Base-by-base conservation (phyloP, 2,797 vertebrate genomes). In the Pseudocheirus occidentalis region DNA sequence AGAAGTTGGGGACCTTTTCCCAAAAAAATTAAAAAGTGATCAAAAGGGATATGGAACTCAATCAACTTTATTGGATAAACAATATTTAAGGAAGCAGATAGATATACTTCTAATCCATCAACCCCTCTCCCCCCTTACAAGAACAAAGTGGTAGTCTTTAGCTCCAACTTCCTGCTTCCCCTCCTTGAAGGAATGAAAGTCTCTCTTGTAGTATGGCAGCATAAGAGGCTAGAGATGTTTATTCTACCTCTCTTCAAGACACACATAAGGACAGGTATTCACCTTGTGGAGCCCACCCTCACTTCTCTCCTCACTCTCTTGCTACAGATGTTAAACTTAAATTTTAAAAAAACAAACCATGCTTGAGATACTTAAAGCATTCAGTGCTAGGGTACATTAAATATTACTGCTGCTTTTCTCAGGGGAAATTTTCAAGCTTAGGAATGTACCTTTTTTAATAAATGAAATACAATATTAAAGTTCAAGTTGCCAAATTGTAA, bases 381-480 rank as follows among this genome's bases (percentile, higher is more conserved):
- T 81, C 34, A 21, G 21, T 46, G 7, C 21, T 27, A 40, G 73
- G 2, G 9, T 40, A 87, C 24, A 46, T 90, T 54, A 53, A 81
- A 50, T n/a, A 54, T 54, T 55, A 55, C 12, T 12, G 1, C 16
- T 14, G 29, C 50, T 93, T 52, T 50, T 62, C 90, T 52, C 91
- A 90, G 21, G 46, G 73, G 73, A 27, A 55, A 94, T 52, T 57
- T 96, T 96, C 53, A 66, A 92, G 55, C 50, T 93, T 29, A 90
- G 4, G 40, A 40, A 92, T 90, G 34, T 5, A 91, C 66, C 18
- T 73, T 91, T 55, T 56, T 91, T 53, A 54, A 40, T 55, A 56
- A n/a, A 91, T 56, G 21, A n/a, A 87, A 66, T 90, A 91, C 94
- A 93, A 81, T 87, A 81, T 96, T 90, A 81, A 90, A 92, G 55